These are phyloP conservation scores for Etheostoma perlongum DNA, from an alignment of 2,797 vertebrate species.

Conservation along the genomic window DNA sequence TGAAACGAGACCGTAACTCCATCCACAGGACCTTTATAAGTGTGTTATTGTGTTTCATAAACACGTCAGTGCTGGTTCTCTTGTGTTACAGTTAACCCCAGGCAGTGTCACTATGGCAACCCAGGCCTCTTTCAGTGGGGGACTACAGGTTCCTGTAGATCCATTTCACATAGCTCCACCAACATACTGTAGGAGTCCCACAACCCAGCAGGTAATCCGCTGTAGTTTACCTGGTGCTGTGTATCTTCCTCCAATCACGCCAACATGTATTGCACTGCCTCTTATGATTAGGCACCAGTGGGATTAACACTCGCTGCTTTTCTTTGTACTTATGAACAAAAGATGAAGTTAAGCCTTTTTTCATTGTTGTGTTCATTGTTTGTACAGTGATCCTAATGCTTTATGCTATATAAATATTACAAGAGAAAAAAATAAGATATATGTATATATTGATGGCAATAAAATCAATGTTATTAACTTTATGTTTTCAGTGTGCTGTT, in stretches of 20 bases:
- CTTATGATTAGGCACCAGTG: conserved; percentile 15
- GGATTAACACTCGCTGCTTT: conserved; percentile 53
- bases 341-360: conserved; percentile 21
- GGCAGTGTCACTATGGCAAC: conserved; percentile 67
- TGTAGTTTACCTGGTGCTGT: conserved; percentile 34
- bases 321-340: conserved; percentile 26
- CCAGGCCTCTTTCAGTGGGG: conserved; percentile 50
- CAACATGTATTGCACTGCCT: conserved; percentile 32
- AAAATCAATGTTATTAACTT: conserved; percentile 66
- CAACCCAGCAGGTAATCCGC: conserved; percentile 29
- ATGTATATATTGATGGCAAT: conserved; percentile 80
- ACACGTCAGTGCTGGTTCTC: conserved; percentile 50
- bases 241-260: conserved; percentile 28
- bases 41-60: conserved; percentile 59
- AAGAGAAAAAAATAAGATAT: conserved; percentile 46
- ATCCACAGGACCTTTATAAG: conserved; percentile 26
- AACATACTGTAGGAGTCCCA: conserved; percentile 23
- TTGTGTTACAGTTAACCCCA: conserved; percentile 38
- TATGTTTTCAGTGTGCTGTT: conserved; percentile 20
- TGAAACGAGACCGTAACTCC: conserved; percentile 35
- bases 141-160: conserved; percentile 41
- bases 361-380: conserved; percentile 56
- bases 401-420: conserved; percentile 56
- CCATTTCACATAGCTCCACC: conserved; percentile 31
- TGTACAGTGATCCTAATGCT: conserved; percentile 60